Evolutionary conservation across 2,888 invertebrate genomes (phyloP).

Genomic region (Stegophylla sp.): DNA sequence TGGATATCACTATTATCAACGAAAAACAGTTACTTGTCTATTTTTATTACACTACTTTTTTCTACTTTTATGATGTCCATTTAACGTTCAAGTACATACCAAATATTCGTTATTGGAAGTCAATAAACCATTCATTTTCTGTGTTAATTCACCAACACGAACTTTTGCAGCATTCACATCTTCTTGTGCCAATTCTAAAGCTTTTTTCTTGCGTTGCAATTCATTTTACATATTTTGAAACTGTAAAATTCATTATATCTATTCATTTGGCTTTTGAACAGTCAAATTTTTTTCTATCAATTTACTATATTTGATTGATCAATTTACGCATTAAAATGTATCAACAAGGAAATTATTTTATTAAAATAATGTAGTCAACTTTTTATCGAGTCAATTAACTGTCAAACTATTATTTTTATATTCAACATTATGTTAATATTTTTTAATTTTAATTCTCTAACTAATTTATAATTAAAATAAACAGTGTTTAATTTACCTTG

Average conservation of each 20-base stretch:
- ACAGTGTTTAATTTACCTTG: constrained; percentile 69
- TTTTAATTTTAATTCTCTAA: too few species aligned
- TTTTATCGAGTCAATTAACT: too few species aligned
- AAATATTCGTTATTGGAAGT: constrained; percentile 75
- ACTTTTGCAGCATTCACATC: constrained; percentile 80
- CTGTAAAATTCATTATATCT: too few species aligned
- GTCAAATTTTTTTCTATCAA: too few species aligned
- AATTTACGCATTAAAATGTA: too few species aligned
- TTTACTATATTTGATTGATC: too few species aligned
- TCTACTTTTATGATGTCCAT: too few species aligned
- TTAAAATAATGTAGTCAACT: too few species aligned
- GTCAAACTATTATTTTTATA: background rate
- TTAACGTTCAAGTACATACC: constrained; percentile 64
- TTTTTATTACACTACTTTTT: too few species aligned
- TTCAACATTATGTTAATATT: background rate
- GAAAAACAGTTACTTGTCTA: background rate
- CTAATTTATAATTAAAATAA: constrained; percentile 17
- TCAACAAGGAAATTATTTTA: too few species aligned
- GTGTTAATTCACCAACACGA: constrained; percentile 77
- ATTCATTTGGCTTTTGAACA: too few species aligned
- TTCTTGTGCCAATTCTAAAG: constrained; percentile 78
- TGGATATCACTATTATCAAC: background rate
- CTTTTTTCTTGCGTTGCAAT: constrained; percentile 72
- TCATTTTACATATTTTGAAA: constrained; percentile 54
- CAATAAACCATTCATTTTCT: constrained; percentile 79